Percentiles rank a stretch among this genome's conserved stretches.
Conservation (phyloP, 2,113 vertebrate genomes). For the Mesoclemmys tuberculata region DNA sequence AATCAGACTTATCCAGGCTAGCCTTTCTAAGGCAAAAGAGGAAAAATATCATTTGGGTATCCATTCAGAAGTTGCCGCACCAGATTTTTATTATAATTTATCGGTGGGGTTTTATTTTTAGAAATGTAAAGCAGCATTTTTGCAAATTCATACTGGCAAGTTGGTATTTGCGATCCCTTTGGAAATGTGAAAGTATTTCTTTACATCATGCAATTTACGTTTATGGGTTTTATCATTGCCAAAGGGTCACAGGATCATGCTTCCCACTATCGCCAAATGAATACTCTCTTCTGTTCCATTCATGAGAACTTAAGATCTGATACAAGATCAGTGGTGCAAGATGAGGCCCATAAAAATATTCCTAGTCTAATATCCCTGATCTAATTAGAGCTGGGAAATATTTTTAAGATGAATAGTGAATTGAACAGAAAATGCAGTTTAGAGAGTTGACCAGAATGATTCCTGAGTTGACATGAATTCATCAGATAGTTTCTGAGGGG, state of each 20-base stretch:
- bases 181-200: slow-evolving; percentile 38
- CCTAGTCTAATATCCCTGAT: neutral
- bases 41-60: slow-evolving; percentile 16
- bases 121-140: slow-evolving; percentile 55
- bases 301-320: neutral
- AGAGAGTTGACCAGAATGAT: neutral
- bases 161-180: slow-evolving; percentile 62
- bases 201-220: neutral
- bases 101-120: slow-evolving; percentile 55
- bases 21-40: slow-evolving; percentile 30
- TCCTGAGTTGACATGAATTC: neutral
- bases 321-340: neutral
- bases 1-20: neutral
- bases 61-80: slow-evolving; percentile 18
- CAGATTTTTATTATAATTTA: slow-evolving; percentile 16
- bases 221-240: slow-evolving; percentile 19
- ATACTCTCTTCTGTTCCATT: neutral
- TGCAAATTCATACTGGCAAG: slow-evolving; percentile 66
- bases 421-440: neutral
- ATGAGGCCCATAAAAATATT: neutral
- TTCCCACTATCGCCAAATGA: neutral
- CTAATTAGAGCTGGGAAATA: neutral
- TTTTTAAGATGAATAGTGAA: neutral
- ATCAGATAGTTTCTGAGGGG: neutral
- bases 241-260: slow-evolving; percentile 8